Conservation (phyloP, 2,888 invertebrate species). For the Andricus quercusramuli region DNA sequence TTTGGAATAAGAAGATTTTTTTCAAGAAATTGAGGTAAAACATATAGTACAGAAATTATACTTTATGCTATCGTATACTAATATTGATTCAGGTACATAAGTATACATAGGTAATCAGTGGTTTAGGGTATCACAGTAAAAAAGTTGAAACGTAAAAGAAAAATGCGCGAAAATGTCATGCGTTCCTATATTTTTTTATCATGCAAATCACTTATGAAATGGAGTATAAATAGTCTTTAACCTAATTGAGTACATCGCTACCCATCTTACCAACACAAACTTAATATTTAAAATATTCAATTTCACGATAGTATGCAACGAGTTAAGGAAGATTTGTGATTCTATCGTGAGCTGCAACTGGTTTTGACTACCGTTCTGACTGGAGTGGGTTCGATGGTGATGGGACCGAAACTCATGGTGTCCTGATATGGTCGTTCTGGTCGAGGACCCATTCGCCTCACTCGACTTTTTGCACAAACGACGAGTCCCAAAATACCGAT, state of each 20-base stretch:
- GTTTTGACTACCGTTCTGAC: conserved; percentile 37
- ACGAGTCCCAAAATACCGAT: conserved; percentile 66
- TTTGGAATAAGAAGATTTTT: too few relatives aligned
- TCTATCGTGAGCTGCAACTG: conserved; percentile 3
- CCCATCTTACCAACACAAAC: neutral
- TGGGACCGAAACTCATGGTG: conserved; percentile 39
- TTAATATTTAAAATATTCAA: neutral
- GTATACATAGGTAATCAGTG: too few relatives aligned
- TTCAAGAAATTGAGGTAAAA: too few relatives aligned
- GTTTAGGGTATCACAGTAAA: too few relatives aligned
- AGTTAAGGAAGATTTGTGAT: conserved; percentile 7
- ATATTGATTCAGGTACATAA: too few relatives aligned
- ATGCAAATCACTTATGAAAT: too few relatives aligned
- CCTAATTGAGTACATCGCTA: neutral
- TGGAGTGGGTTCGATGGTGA: conserved; percentile 46
- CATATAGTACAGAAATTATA: too few relatives aligned
- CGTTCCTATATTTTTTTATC: too few relatives aligned
- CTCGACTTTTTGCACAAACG: conserved; percentile 66
- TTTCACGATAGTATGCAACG: conserved; percentile 1
- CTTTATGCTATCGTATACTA: too few relatives aligned
- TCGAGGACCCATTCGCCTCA: conserved; percentile 62
- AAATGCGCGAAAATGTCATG: too few relatives aligned
- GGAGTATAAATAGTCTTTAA: too few relatives aligned
- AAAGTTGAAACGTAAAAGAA: too few relatives aligned
- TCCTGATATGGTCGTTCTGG: conserved; percentile 66